Base-by-base conservation (phyloP, 2,888 invertebrate genomes). In the Protophormia terraenovae region DNA sequence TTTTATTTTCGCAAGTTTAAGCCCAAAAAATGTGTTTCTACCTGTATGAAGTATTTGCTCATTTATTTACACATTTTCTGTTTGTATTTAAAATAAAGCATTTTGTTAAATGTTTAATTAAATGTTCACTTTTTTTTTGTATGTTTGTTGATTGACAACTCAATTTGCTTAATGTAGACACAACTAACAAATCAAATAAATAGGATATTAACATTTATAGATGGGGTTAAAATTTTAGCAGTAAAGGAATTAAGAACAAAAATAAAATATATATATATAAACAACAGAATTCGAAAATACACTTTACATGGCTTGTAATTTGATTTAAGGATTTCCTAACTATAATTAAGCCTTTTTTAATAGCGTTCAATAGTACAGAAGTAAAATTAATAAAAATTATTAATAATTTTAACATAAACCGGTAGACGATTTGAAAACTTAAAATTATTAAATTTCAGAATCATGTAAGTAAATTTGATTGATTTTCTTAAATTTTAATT, bases 121-220 rank as follows among this genome's bases (percentile, higher is more conserved):
- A 78, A 27, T 58, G 60, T 47, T 60, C 16, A 10, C 16, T 53
- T 35, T 14, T 19, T 35, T 1, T 47, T 10, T 16, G 24, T 50
- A 5, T n/a, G 6, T 12, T 12, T 10, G 66, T 71, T 80, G 72
- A 80, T 80, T 80, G 79, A 72, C 72, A 79, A 71, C 64, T 64
- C 47, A 78, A 55, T 71, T 64, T 82, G 14, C 32, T 10, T 38
- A 45, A 10, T 58, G 32, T 67, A 58, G 58, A 35, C 53, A 41
- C 38, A 64, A 58, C 50, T 64, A 16, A 60, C 19, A 60, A 35
- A 67, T 35, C 58, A 67, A 77, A 58, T 41, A 38, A 71, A 27
- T 35, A 16, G 55, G 6, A 45, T 67, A 67, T 67, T 47, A 45
- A 8, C 27, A 58, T 27, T 27, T 32, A 47, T 14, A 32, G 50